These are phyloP conservation scores for Drosophila bifasciata DNA, from an alignment of 1,140 invertebrate species.

Conservation along the genomic window DNA sequence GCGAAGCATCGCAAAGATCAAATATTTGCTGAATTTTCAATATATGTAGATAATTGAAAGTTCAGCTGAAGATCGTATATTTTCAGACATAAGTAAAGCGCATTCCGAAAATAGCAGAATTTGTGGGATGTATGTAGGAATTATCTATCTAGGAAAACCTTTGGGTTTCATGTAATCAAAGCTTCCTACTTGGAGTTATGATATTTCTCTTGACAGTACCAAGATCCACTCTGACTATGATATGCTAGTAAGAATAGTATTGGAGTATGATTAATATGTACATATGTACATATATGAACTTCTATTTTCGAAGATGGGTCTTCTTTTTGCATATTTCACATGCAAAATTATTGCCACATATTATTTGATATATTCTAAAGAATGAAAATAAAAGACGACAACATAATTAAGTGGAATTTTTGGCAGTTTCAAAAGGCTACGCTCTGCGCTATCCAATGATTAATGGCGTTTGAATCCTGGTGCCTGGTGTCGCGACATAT, in stretches of 20 bases:
- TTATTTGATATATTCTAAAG: constrained; percentile 37
- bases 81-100: no score
- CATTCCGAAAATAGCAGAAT: no score
- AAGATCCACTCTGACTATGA: no score
- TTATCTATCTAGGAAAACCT: no score
- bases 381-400: constrained; percentile 43
- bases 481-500: no score
- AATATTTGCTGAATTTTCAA: not conserved
- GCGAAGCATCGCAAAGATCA: constrained; percentile 5
- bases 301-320: not conserved
- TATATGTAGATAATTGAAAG: no score
- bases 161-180: no score
- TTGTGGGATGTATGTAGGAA: no score
- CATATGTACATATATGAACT: not conserved
- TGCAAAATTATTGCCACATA: constrained; percentile 44
- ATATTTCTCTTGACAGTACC: no score
- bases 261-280: not conserved
- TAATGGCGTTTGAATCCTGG: constrained; percentile 34
- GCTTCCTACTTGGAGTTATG: no score
- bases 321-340: not conserved
- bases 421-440: constrained; percentile 28
- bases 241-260: no score
- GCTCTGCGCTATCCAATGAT: constrained; percentile 46
- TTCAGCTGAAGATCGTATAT: no score
- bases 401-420: constrained; percentile 68